Conservation (phyloP, 1,140 invertebrate species). For the Branchinecta lynchi region DNA sequence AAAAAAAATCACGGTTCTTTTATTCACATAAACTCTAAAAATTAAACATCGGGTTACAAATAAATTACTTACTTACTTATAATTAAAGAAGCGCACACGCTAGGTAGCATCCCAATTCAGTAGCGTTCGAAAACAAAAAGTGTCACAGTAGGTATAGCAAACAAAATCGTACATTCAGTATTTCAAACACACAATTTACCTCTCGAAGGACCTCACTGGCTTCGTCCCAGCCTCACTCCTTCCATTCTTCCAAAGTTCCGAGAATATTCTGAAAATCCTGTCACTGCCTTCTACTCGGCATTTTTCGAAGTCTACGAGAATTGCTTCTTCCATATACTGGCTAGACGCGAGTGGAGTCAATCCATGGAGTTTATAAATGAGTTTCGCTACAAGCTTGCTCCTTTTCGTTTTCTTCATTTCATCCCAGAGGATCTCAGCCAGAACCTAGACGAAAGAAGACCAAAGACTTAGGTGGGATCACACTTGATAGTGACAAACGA, state of each 20-base stretch:
- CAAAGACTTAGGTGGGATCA: no score
- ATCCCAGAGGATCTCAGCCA: not conserved
- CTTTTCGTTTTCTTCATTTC: not conserved
- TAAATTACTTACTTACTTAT: no score
- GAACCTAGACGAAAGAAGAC: not conserved
- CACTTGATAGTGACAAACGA: no score
- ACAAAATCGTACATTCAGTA: no score
- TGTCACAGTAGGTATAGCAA: no score
- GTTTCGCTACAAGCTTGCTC: not conserved
- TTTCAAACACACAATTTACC: not conserved
- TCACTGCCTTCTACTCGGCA: not conserved
- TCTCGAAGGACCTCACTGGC: not conserved
- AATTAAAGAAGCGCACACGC: no score
- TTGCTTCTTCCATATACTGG: not conserved
- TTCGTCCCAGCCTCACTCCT: not conserved
- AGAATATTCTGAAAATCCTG: not conserved
- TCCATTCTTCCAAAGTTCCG: not conserved
- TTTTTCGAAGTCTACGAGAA: not conserved
- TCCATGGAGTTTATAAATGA: not conserved
- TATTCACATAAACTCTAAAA: no score
- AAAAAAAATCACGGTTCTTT: no score
- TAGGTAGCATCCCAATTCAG: no score
- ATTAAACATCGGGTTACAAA: no score
- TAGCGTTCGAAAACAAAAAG: no score
- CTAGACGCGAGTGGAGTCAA: not conserved